Conservation (phyloP, 2,797 vertebrate genomes). For the Lepus oiostolus region DNA sequence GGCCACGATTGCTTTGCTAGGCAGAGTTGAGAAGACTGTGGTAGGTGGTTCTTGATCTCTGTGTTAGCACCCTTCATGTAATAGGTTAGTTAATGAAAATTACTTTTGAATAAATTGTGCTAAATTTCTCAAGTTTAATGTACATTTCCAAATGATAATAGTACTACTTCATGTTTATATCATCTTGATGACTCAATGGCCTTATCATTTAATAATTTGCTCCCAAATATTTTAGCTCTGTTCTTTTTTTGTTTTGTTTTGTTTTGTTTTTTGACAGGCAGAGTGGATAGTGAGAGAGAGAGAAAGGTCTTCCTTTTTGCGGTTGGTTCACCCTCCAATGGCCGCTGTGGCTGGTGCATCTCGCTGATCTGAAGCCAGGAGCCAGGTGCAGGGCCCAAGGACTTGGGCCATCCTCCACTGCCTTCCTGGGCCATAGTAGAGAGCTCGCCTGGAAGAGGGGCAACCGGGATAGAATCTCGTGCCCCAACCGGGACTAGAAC, state of each 20-base stretch:
- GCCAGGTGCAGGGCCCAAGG: too few relatives aligned
- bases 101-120: constrained; percentile 14
- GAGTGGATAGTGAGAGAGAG: too few relatives aligned
- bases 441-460: too few relatives aligned
- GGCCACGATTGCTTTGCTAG: background rate
- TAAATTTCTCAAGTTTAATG: constrained; percentile 64
- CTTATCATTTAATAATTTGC: constrained; percentile 48
- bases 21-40: constrained; percentile 31
- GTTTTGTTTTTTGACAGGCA: too few relatives aligned
- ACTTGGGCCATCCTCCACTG: too few relatives aligned
- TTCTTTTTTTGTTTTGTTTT: background rate
- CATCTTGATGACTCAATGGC: constrained; percentile 22
- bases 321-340: too few relatives aligned
- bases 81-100: constrained; percentile 44
- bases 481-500: too few relatives aligned
- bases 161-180: constrained; percentile 48
- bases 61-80: constrained; percentile 56
- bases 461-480: too few relatives aligned
- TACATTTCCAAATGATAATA: background rate
- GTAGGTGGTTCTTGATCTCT: constrained; percentile 22
- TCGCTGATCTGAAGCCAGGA: too few relatives aligned
- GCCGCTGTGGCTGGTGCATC: too few relatives aligned
- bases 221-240: background rate
- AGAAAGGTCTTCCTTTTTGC: too few relatives aligned
- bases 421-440: too few relatives aligned